phyloP scores from a whole-genome alignment of 2,888 invertebrate species.

The Lithophane socia region DNA sequence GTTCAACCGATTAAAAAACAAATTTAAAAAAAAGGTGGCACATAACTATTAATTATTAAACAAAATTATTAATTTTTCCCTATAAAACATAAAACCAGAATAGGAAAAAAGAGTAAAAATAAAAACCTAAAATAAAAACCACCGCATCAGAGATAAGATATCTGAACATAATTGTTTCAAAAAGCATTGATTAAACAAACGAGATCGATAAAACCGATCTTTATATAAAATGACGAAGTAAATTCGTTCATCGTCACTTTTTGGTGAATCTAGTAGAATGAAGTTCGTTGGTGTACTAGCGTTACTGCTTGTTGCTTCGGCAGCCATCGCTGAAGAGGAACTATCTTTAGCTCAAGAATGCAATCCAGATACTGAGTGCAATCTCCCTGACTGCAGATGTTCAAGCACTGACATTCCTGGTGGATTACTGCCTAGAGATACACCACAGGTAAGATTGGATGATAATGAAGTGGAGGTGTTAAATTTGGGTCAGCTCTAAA shows the following conservation, averaged over 20 bases:
- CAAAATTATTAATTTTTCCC: neutral
- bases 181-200: constrained; percentile 38
- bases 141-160: constrained; percentile 44
- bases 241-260: constrained; percentile 15
- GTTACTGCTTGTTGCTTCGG: constrained; percentile 48
- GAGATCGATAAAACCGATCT: constrained; percentile 44
- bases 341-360: constrained; percentile 78
- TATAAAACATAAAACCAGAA: neutral
- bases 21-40: neutral
- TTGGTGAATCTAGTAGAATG: constrained; percentile 50
- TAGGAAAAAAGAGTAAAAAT: constrained; percentile 3
- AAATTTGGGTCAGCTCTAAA: neutral
- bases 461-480: neutral
- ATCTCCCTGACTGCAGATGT: constrained; percentile 90
- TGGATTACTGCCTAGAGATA: constrained; percentile 79
- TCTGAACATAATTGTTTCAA: constrained; percentile 23
- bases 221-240: constrained; percentile 55
- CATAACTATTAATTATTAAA: neutral
- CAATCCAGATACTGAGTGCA: constrained; percentile 78
- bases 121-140: too few species aligned
- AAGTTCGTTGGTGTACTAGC: constrained; percentile 51
- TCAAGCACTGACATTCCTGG: constrained; percentile 86
- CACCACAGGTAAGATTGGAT: constrained; percentile 86
- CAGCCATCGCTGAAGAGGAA: constrained; percentile 50
- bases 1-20: neutral